phyloP scores from a whole-genome alignment of 2,113 vertebrate species.

The Esox niger region DNA sequence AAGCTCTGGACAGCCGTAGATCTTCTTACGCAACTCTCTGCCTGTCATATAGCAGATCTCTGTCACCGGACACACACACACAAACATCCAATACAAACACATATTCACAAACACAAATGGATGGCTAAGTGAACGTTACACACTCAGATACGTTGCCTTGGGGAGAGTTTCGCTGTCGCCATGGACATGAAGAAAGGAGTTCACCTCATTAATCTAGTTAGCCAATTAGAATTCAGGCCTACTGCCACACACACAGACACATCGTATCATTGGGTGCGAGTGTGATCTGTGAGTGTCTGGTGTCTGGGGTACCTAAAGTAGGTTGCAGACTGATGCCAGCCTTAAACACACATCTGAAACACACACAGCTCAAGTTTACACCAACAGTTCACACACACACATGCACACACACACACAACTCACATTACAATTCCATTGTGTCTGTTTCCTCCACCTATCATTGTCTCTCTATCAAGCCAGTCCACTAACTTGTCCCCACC shows the following conservation, averaged over 20 bases:
- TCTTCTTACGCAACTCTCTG: slow-evolving; percentile 68
- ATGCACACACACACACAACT: slow-evolving; percentile 18
- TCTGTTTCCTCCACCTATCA: slow-evolving; percentile 6
- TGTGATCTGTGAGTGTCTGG: slow-evolving; percentile 15
- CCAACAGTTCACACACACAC: slow-evolving; percentile 9
- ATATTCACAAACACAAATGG: slow-evolving; percentile 22
- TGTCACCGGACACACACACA: slow-evolving; percentile 14
- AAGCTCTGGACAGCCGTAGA: slow-evolving; percentile 70
- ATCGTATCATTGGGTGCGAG: background rate
- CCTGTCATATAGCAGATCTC: slow-evolving; percentile 40
- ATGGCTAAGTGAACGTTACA: background rate
- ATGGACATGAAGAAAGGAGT: slow-evolving; percentile 49
- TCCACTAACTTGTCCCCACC: background rate
- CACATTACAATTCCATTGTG: slow-evolving; percentile 16
- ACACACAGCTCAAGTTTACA: slow-evolving; percentile 7
- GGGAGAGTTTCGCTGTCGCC: background rate
- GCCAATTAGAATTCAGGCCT: slow-evolving; percentile 59
- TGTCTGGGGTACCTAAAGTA: slow-evolving; percentile 50
- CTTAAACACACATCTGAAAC: slow-evolving; percentile 59
- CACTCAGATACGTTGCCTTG: slow-evolving; percentile 1
- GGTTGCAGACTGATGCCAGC: slow-evolving; percentile 48
- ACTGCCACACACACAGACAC: slow-evolving; percentile 9
- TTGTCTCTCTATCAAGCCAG: background rate
- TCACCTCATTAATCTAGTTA: slow-evolving; percentile 68
- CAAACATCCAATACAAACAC: slow-evolving; percentile 10